Percentiles rank a stretch among this genome's conserved stretches.
Conservation (phyloP, 2,888 invertebrate genomes). For the Lysandra coridon region DNA sequence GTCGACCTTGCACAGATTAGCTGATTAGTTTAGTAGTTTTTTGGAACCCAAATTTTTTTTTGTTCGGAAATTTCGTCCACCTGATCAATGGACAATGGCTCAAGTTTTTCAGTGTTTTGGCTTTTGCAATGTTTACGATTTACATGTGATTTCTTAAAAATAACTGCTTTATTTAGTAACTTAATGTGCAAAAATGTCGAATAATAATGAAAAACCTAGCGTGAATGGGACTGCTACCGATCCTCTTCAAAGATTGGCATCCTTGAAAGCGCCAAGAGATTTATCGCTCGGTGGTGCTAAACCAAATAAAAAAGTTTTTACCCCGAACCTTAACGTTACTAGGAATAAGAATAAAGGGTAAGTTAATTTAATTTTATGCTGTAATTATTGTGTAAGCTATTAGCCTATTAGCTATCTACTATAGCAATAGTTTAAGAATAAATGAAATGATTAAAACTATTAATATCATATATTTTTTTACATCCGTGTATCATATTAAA, state of each 20-base stretch:
- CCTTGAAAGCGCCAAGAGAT: constrained; percentile 79
- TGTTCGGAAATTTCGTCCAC: too few relatives aligned
- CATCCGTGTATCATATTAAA: too few relatives aligned
- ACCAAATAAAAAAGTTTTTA: constrained; percentile 79
- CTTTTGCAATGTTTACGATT: not conserved
- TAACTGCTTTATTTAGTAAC: not conserved
- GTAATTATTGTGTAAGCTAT: not conserved
- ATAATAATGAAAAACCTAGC: constrained; percentile 55
- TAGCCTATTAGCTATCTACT: too few relatives aligned
- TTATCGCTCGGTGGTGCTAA: constrained; percentile 77
- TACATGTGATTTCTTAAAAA: not conserved
- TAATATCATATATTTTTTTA: too few relatives aligned
- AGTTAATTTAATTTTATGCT: constrained; percentile 4
- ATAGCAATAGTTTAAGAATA: too few relatives aligned
- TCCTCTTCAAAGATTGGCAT: constrained; percentile 69
- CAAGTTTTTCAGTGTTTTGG: not conserved
- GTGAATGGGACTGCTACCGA: constrained; percentile 58
- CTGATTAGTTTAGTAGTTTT: too few relatives aligned
- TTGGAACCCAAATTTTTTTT: too few relatives aligned
- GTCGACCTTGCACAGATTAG: too few relatives aligned
- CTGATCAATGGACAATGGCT: too few relatives aligned
- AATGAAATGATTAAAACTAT: too few relatives aligned
- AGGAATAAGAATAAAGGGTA: constrained; percentile 81
- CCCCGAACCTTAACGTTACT: constrained; percentile 81
- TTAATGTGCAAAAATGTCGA: constrained; percentile 51